A percentile compares a stretch with the other conserved stretches of the same genome.
These are phyloP conservation scores for Stenodera caucasica DNA, from an alignment of 2,888 invertebrate species.

Conservation along the genomic window DNA sequence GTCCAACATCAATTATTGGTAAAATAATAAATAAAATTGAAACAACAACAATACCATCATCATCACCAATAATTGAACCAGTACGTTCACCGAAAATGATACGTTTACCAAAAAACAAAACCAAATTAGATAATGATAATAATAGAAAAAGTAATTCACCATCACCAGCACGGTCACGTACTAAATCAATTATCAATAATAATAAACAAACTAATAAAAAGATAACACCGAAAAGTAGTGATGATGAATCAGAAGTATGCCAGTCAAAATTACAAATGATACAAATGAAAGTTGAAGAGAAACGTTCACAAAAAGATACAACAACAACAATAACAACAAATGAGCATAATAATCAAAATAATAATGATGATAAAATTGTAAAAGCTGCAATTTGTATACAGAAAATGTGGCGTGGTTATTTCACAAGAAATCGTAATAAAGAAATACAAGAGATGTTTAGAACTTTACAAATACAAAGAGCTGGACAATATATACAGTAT, in stretches of 20 bases:
- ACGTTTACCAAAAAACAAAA: slow-evolving; percentile 35
- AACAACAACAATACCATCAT: slow-evolving; percentile 8
- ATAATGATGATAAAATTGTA: slow-evolving; percentile 51
- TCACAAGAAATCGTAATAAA: slow-evolving; percentile 72
- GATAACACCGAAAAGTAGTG: slow-evolving; percentile 55
- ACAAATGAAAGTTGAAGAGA: slow-evolving; percentile 62
- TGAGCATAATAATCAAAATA: not conserved
- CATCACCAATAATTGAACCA: slow-evolving; percentile 11
- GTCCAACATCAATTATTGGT: slow-evolving; percentile 47
- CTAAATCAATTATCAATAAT: slow-evolving; percentile 15
- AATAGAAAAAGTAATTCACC: slow-evolving; percentile 39
- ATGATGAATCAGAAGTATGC: slow-evolving; percentile 68
- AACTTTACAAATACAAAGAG: slow-evolving; percentile 74
- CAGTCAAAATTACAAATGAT: slow-evolving; percentile 69
- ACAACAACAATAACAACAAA: not conserved
- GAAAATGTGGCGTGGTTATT: slow-evolving; percentile 84
- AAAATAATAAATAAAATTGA: slow-evolving; percentile 16
- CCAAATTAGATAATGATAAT: slow-evolving; percentile 8
- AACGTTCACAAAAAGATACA: slow-evolving; percentile 43
- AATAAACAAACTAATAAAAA: slow-evolving; percentile 36
- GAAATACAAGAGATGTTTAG: slow-evolving; percentile 66
- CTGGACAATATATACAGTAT: slow-evolving; percentile 85
- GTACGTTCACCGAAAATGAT: slow-evolving; percentile 26
- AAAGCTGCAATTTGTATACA: slow-evolving; percentile 78
- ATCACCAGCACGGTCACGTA: slow-evolving; percentile 41